These are phyloP conservation scores for Paralichthys olivaceus DNA, from an alignment of 2,113 vertebrate genomes.

Conservation along the genomic window DNA sequence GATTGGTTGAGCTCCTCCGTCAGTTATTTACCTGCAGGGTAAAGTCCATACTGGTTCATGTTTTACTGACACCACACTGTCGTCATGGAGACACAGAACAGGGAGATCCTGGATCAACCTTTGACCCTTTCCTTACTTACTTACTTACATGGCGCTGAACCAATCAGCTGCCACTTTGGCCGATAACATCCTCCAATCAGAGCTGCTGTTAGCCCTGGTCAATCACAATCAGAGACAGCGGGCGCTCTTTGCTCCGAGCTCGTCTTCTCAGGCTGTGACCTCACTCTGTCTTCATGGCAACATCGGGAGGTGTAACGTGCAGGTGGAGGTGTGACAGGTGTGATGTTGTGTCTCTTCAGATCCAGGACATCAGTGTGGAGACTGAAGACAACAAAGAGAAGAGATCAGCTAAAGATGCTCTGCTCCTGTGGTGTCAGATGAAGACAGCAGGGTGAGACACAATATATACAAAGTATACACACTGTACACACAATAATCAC, in stretches of 20 bases:
- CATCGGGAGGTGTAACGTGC: too few relatives aligned
- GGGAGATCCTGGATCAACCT: neutral
- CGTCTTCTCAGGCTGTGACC: too few relatives aligned
- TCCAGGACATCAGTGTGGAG: conserved; percentile 97
- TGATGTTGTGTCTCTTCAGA: conserved; percentile 77
- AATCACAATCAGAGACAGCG: neutral
- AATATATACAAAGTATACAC: too few relatives aligned
- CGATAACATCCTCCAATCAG: neutral
- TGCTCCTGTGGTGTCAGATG: conserved; percentile 99
- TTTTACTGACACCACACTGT: neutral
- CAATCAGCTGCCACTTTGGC: neutral
- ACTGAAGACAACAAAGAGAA: conserved; percentile 98
- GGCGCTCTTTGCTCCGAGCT: too few relatives aligned
- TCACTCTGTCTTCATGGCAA: neutral
- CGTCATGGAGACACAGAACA: conserved; percentile 11
- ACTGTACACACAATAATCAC: too few relatives aligned
- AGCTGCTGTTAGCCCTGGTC: too few relatives aligned
- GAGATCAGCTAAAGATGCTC: conserved; percentile 94
- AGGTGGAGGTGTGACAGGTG: neutral
- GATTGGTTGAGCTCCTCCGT: neutral
- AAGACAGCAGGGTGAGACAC: conserved; percentile 95
- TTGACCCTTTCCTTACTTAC: neutral
- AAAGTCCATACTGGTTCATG: conserved; percentile 34
- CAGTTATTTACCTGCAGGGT: conserved; percentile 14
- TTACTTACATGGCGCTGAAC: neutral